Base-by-base conservation (phyloP, 2,888 invertebrate species). In the Yponomeuta sedellus region DNA sequence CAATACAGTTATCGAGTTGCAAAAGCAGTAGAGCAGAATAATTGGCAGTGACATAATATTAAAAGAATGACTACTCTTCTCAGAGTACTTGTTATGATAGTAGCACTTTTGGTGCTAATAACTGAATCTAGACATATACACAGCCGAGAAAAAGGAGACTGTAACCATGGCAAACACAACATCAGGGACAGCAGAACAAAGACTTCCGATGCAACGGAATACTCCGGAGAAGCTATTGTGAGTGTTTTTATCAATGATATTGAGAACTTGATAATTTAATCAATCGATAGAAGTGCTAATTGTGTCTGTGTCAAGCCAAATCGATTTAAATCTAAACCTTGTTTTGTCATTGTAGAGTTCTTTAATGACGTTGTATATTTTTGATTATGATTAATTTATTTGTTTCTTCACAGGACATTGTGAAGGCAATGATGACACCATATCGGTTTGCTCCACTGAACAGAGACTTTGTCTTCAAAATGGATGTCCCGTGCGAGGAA, bases 381-480 rank as follows among this genome's bases (percentile, higher is more conserved):
- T 25, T 25, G 2, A 25, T 25, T 25, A 5, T 25, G 25, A 25
- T 25, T 25, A n/a, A n/a, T n/a, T n/a, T n/a, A n/a, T n/a, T 44
- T 44, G 3, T 22, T 63, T 63, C 40, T 66, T 82, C 77, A 10
- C 74, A 88, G 83, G 71, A 81, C 16, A 69, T 74, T 16, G 71
- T 80, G 6, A 74, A 72, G 0, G 71, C 78, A 16, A 69, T 80
- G 5, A 79, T 77, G 64, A 77, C 76, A 0, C 77, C 73, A 58
- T 52, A 52, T 52, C 76, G 82, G 44, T 83, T 85, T 67, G 83
- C 88, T 20, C 89, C 88, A 0, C 72, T 82, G 20, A 88, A 88
- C 72, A 83, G 76, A 65, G 73, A 73, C 0, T 25, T 80, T 4
- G 86, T 77, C 71, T 88, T 89, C 73, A 79, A 76, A 69, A 75